These are phyloP conservation scores for Acanthornis magna DNA, from an alignment of 2,797 vertebrate genomes.

Conservation along the genomic window DNA sequence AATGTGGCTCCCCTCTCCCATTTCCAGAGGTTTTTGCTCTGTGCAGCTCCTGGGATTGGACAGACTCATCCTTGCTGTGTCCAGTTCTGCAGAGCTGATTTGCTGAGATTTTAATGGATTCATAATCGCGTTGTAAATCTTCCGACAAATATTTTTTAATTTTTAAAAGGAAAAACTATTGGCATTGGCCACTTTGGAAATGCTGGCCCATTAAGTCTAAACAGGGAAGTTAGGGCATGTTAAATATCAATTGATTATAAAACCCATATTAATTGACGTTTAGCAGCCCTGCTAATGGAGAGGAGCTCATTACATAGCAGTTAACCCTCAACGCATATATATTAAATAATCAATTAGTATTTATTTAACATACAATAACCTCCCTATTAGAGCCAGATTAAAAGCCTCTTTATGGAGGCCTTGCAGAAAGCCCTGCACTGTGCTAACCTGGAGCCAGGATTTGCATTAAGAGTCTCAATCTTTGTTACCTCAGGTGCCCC, in stretches of 20 bases:
- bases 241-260: conserved; percentile 69
- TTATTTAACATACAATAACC: conserved; percentile 73
- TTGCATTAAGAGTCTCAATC: neutral
- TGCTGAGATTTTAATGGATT: neutral
- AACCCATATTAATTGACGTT: conserved; percentile 64
- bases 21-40: neutral
- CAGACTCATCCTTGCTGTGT: neutral
- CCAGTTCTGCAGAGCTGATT: neutral
- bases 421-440: neutral
- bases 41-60: neutral
- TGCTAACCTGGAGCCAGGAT: conserved; percentile 3
- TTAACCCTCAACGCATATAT: conserved; percentile 67
- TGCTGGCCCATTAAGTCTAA: conserved; percentile 38
- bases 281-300: conserved; percentile 56
- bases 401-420: conserved; percentile 35
- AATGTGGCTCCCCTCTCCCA: neutral
- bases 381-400: conserved; percentile 61
- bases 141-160: neutral
- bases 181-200: conserved; percentile 14
- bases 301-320: conserved; percentile 65
- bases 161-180: neutral
- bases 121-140: neutral
- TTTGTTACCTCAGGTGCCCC: neutral
- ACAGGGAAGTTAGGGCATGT: conserved; percentile 10
- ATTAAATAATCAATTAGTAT: conserved; percentile 75